Evolutionary conservation across 2,888 invertebrate species (phyloP).

Genomic region (Agonopterix alstromeriana): DNA sequence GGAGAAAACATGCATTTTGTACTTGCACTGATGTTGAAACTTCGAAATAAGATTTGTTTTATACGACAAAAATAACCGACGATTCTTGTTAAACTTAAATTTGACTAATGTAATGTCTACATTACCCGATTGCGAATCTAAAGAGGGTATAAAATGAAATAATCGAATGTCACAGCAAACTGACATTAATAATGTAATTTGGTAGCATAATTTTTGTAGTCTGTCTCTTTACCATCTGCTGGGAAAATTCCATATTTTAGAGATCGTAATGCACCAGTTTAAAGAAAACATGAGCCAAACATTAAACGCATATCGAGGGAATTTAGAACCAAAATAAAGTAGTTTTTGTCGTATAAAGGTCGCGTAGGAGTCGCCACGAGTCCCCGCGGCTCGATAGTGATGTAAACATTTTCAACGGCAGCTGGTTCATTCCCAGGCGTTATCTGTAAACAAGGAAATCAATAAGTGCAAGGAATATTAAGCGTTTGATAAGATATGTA

Average conservation of each 20-base stretch:
- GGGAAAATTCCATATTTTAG: not conserved
- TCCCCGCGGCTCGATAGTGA: not conserved
- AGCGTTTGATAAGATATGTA: not conserved
- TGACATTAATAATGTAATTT: too few species aligned
- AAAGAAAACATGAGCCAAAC: not conserved
- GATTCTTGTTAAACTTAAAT: not conserved
- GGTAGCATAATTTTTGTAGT: too few species aligned
- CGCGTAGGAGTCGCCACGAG: not conserved
- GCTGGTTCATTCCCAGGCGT: not conserved
- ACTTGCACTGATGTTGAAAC: not conserved
- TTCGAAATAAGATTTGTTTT: not conserved
- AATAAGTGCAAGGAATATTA: not conserved
- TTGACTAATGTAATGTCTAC: not conserved
- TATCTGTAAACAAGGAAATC: not conserved
- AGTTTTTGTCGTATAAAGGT: not conserved
- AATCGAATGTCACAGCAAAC: not conserved
- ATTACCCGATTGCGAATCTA: not conserved
- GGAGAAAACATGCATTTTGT: slow-evolving; percentile 1
- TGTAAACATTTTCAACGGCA: not conserved
- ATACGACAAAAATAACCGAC: not conserved
- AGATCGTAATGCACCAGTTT: not conserved
- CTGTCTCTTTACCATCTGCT: too few species aligned
- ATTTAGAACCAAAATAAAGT: too few species aligned
- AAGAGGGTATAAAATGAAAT: not conserved
- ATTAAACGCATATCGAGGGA: not conserved